Base-by-base conservation (phyloP, 2,113 vertebrate genomes). In the Leiothrix lutea region DNA sequence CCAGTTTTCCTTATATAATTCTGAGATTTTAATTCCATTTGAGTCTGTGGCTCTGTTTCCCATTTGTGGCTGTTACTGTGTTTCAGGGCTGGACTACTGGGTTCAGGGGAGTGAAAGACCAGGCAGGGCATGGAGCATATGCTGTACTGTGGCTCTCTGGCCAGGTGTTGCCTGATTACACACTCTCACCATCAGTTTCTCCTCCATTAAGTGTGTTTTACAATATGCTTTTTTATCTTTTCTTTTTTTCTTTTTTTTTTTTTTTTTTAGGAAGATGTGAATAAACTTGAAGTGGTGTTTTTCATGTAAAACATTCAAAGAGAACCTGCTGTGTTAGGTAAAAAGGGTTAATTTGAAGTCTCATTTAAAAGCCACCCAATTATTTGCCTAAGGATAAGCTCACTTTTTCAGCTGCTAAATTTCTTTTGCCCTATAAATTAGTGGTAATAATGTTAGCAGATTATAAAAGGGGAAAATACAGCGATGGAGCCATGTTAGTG, bases 321-420 rank as follows among this genome's bases (percentile, higher is more conserved):
- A 86, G 92, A 97, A 67, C 48, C n/a, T 73, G 50, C 72, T 88
- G 45, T 51, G 48, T 95, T 92, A 93, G 89, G 58, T 96, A 94
- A 94, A 94, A 44, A 92, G 35, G 26, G 50, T 96, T 97, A 96
- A 94, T 88, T 73, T 70, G 50, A 95, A 82, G 53, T 93, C 96
- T 96, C 66, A 80, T 97, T 94, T 93, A 47, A 93, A 90, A 95
- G 73, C 69, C 50, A 89, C 57, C 67, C 62, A 95, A 62, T 70
- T 92, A 42, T 90, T 96, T 97, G 87, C 88, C 92, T 89, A 48
- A 94, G 92, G 91, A 91, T 75, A 97, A 89, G 47, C 47, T 90
- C 51, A 26, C 14, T 50, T 82, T 82, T 82, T 95, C 60, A 96
- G 85, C 70, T 61, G 47, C 50, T 87, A 25, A 14, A 57, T 97